Conservation (phyloP, 1,140 invertebrate genomes). For the Wiebesia pumilae region DNA sequence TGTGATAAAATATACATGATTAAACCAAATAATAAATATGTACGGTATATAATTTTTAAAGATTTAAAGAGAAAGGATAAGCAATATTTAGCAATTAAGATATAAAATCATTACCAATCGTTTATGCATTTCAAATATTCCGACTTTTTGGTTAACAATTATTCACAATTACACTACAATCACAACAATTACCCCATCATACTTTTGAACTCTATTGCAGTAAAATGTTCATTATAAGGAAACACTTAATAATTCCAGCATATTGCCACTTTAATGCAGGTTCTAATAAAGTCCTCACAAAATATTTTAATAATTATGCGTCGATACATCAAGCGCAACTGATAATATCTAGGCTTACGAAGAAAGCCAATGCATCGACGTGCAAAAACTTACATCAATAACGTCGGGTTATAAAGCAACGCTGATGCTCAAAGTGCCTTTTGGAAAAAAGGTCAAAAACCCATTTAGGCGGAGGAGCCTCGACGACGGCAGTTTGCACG, state of each 20-base stretch:
- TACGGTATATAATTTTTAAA: no score
- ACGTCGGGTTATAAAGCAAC: background rate
- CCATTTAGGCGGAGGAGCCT: background rate
- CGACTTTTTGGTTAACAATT: no score
- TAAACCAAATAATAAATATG: no score
- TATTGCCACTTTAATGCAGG: background rate
- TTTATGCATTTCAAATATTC: no score
- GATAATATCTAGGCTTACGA: conserved; percentile 36
- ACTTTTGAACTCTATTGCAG: background rate
- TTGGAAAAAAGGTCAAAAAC: background rate
- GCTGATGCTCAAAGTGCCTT: background rate
- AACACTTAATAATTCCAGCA: background rate
- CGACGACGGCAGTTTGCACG: background rate
- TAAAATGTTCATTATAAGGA: background rate
- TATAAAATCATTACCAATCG: no score
- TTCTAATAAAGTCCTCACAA: background rate
- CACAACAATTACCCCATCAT: no score
- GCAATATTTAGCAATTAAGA: no score
- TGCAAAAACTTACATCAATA: conserved; percentile 25
- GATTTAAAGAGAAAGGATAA: no score
- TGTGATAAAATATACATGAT: no score
- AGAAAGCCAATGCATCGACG: background rate
- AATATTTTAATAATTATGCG: conserved; percentile 32
- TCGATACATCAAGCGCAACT: conserved; percentile 7
- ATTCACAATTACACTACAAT: no score